Percentiles rank a stretch among this genome's conserved stretches.
Evolutionary conservation across 2,888 invertebrate genomes (phyloP).

Genomic region (Tenthredo amoena): DNA sequence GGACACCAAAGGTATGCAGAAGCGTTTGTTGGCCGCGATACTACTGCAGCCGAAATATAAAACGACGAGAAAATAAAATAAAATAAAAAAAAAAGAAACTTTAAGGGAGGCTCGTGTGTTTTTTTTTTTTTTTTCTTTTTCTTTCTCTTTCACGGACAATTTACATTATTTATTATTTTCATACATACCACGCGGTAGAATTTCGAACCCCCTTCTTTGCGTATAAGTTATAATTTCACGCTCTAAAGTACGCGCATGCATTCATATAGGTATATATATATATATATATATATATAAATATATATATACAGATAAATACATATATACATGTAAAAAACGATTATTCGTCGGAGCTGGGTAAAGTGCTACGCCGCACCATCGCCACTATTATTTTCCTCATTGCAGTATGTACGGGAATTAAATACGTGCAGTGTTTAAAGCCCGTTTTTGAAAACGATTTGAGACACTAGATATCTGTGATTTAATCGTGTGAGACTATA

Average conservation of each 20-base stretch:
- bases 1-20: constrained; percentile 6
- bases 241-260: neutral
- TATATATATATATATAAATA: neutral
- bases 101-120: neutral
- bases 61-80: neutral
- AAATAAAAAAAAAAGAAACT: neutral
- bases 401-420: neutral
- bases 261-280: neutral
- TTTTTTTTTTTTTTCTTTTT: neutral
- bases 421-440: too few species aligned
- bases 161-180: constrained; percentile 21
- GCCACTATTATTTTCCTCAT: neutral
- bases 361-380: neutral
- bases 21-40: neutral
- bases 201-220: neutral
- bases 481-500: too few species aligned
- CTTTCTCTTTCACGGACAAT: neutral
- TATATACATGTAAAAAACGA: neutral
- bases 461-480: too few species aligned
- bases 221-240: constrained; percentile 27
- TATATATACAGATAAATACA: too few species aligned
- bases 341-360: neutral
- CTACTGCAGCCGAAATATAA: neutral
- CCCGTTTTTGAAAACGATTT: neutral
- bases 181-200: neutral